These are phyloP conservation scores for Pseudococcus jackbeardsleyi DNA, from an alignment of 2,888 invertebrate species.

Conservation along the genomic window DNA sequence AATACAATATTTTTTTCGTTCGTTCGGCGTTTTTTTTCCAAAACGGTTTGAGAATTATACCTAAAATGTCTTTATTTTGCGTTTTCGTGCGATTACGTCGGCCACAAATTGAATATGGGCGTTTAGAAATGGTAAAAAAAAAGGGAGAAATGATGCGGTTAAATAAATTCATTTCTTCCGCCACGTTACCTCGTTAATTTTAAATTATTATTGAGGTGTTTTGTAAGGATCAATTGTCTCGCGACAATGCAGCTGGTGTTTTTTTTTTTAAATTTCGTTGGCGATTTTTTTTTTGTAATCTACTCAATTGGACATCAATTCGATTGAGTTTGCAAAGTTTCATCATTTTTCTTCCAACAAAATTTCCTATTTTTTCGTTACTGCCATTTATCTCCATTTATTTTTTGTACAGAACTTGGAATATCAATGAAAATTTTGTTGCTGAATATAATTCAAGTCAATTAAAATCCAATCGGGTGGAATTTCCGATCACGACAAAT, in stretches of 20 bases:
- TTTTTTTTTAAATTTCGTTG: background rate
- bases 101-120: background rate
- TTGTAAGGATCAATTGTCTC: background rate
- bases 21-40: too few relatives aligned
- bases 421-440: too few relatives aligned
- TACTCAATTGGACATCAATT: background rate
- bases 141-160: background rate
- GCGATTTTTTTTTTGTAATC: background rate
- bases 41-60: background rate
- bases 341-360: background rate
- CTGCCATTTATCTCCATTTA: background rate
- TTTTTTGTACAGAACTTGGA: too few relatives aligned
- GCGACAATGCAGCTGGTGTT: background rate
- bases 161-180: conserved; percentile 3
- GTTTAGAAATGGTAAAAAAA: background rate
- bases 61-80: background rate
- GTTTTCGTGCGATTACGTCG: background rate
- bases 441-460: too few relatives aligned
- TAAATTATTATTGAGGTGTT: background rate
- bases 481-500: too few relatives aligned
- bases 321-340: background rate
- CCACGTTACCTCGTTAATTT: background rate
- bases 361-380: background rate
- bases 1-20: too few relatives aligned
- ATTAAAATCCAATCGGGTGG: too few relatives aligned